A percentile compares a stretch with the other conserved stretches of the same genome.
Evolutionary conservation across 2,888 invertebrate genomes (phyloP).

Genomic region (Holacanthella duospinosa): DNA sequence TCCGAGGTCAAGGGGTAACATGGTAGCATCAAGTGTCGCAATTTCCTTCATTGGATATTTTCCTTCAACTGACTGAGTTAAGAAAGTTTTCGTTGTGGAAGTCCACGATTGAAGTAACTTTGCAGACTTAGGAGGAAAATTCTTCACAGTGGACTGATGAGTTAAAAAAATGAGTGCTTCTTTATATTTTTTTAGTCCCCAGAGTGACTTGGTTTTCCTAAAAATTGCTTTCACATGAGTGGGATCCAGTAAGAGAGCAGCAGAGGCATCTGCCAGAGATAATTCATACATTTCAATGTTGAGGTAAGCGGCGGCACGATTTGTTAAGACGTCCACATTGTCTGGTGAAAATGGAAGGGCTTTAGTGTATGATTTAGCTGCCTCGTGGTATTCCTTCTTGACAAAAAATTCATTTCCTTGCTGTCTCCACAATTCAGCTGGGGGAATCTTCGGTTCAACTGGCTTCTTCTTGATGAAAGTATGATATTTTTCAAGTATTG

Average conservation of each 20-base stretch:
- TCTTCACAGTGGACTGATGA: no score
- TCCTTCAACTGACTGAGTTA: slow-evolving; percentile 4
- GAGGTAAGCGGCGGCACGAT: slow-evolving; percentile 22
- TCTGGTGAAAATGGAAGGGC: neutral
- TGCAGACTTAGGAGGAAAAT: no score
- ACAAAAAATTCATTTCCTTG: neutral
- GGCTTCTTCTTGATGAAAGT: neutral
- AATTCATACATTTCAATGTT: slow-evolving; percentile 14
- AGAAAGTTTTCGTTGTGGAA: neutral
- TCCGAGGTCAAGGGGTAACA: no score
- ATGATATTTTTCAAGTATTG: slow-evolving; percentile 8
- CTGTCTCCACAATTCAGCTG: neutral
- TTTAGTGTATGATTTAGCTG: slow-evolving; percentile 8
- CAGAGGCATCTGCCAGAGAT: slow-evolving; percentile 16
- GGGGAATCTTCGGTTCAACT: neutral
- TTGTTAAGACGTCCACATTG: slow-evolving; percentile 19
- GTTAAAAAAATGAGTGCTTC: slow-evolving; percentile 17
- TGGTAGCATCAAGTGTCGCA: no score
- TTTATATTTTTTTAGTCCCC: slow-evolving; percentile 14
- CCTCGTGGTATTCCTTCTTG: slow-evolving; percentile 4
- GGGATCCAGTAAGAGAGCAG: slow-evolving; percentile 10
- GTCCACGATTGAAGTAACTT: neutral
- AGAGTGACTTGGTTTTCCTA: slow-evolving; percentile 18
- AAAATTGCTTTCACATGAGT: slow-evolving; percentile 19
- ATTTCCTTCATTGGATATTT: neutral